phyloP scores from a whole-genome alignment of 2,113 vertebrate species.

The Tapirus terrestris region DNA sequence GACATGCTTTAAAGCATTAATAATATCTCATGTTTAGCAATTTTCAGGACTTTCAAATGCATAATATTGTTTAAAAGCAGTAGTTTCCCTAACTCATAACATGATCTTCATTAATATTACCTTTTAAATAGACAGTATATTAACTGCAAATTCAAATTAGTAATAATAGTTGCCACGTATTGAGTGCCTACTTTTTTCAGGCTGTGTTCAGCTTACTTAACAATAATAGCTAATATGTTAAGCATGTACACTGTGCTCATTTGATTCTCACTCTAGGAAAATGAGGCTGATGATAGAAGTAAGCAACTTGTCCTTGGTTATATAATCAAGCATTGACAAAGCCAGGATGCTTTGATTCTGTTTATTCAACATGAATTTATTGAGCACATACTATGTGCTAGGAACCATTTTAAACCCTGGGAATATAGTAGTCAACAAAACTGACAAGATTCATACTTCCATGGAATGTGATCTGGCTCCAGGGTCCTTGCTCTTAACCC shows the following conservation, averaged over 20 bases:
- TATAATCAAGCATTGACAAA: slow-evolving; percentile 17
- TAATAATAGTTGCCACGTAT: neutral
- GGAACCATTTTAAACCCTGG: neutral
- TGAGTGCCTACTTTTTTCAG: neutral
- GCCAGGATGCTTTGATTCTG: neutral
- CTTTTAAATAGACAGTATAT: slow-evolving; percentile 17
- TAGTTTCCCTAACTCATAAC: neutral
- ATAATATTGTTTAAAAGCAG: slow-evolving; percentile 7
- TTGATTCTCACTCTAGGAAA: slow-evolving; percentile 52
- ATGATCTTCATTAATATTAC: slow-evolving; percentile 22
- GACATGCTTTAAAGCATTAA: neutral
- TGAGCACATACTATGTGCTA: neutral
- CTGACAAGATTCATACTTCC: neutral
- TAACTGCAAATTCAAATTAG: slow-evolving; percentile 48
- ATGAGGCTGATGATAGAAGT: neutral
- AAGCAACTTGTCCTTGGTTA: neutral
- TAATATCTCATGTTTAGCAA: neutral
- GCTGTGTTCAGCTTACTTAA: neutral
- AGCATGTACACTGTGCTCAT: neutral
- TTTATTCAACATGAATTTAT: neutral
- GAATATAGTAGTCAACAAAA: neutral
- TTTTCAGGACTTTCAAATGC: slow-evolving; percentile 7
- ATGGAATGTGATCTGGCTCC: neutral
- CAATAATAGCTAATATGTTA: slow-evolving; percentile 12
- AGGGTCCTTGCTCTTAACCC: neutral